Evolutionary conservation across 2,797 vertebrate species (phyloP).

Genomic region (Pantherophis alleghaniensis): DNA sequence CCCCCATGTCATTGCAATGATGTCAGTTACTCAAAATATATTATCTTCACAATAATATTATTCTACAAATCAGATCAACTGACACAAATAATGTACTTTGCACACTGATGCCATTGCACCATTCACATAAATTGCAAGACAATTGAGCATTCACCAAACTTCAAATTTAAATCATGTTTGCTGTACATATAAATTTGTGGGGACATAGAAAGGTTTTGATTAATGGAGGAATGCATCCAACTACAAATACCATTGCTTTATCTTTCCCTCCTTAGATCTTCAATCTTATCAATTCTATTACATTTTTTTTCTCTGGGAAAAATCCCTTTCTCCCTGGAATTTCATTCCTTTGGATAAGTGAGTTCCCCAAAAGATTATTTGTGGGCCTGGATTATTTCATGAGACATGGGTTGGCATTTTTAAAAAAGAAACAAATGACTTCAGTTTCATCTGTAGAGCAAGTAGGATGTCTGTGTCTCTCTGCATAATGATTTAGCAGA

Average conservation of each 20-base stretch:
- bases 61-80: background rate
- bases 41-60: background rate
- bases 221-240: background rate
- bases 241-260: background rate
- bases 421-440: background rate
- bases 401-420: background rate
- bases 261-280: background rate
- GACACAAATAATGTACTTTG: background rate
- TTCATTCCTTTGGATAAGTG: background rate
- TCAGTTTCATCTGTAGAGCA: background rate
- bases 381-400: background rate
- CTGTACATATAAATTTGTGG: background rate
- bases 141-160: background rate
- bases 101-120: background rate
- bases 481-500: slow-evolving; percentile 10
- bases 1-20: background rate
- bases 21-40: background rate
- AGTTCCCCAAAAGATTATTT: background rate
- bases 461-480: background rate
- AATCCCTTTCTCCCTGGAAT: background rate
- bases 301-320: background rate
- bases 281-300: background rate
- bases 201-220: background rate
- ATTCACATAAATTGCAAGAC: background rate
- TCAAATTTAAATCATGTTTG: background rate